These are phyloP conservation scores for Hemitrygon akajei DNA, from an alignment of 2,797 vertebrate species.

Conservation along the genomic window DNA sequence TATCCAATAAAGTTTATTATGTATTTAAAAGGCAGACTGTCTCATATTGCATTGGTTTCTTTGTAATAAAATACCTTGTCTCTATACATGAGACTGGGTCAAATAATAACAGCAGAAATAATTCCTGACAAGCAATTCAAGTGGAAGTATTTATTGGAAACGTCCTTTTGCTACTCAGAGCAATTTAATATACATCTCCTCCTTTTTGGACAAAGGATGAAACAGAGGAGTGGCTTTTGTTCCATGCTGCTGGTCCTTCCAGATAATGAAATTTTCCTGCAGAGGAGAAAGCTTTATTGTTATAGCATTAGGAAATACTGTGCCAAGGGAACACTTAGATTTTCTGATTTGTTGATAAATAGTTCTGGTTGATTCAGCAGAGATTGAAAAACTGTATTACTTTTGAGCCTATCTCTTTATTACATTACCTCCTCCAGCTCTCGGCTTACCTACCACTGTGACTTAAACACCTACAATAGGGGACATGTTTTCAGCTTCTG, in stretches of 20 bases:
- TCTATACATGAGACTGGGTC: neutral
- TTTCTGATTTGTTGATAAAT: neutral
- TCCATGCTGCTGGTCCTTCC: neutral
- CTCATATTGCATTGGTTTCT: neutral
- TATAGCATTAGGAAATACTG: neutral
- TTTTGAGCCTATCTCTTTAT: neutral
- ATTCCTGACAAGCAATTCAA: constrained; percentile 7
- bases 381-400: neutral
- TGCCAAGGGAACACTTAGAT: neutral
- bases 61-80: neutral
- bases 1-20: neutral
- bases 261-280: constrained; percentile 23
- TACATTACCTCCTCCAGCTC: neutral
- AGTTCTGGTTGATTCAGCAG: neutral
- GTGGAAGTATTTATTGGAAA: neutral
- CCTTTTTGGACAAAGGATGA: neutral
- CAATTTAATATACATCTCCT: neutral
- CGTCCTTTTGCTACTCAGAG: neutral
- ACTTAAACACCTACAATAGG: neutral
- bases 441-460: neutral
- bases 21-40: neutral
- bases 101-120: constrained; percentile 14
- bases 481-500: neutral
- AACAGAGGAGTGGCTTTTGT: neutral
- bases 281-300: constrained; percentile 8